Conservation (phyloP, 2,888 invertebrate species). For the Folsomia manolachei region DNA sequence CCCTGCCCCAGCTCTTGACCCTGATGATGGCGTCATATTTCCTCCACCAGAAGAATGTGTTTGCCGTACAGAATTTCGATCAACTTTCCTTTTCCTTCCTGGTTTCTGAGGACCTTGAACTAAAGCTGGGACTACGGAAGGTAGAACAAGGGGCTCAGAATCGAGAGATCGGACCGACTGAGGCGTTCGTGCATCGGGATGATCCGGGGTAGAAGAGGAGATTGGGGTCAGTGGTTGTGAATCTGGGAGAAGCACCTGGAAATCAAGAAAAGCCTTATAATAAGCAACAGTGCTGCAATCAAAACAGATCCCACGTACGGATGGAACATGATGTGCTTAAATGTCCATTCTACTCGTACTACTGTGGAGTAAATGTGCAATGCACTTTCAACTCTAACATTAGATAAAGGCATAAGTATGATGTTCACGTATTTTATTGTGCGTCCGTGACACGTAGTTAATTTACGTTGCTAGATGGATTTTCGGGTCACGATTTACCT, state of each 20-base stretch:
- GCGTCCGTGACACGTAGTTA: slow-evolving; percentile 42
- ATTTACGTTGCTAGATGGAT: slow-evolving; percentile 31
- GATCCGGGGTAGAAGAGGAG: slow-evolving; percentile 48
- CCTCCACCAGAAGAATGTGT: not conserved
- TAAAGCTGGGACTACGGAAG: slow-evolving; percentile 61
- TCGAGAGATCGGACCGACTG: slow-evolving; percentile 50
- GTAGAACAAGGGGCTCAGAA: slow-evolving; percentile 49
- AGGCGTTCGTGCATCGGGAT: slow-evolving; percentile 46
- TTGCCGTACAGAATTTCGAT: slow-evolving; percentile 18
- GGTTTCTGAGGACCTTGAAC: slow-evolving; percentile 47
- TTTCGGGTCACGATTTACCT: slow-evolving; percentile 44
- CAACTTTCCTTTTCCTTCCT: slow-evolving; percentile 53
- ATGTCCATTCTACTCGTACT: slow-evolving; percentile 18
- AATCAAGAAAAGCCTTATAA: slow-evolving; percentile 15
- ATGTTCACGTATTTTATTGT: slow-evolving; percentile 45
- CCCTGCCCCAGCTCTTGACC: slow-evolving; percentile 7
- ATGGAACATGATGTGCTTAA: slow-evolving; percentile 2
- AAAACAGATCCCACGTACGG: slow-evolving; percentile 22
- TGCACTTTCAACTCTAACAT: slow-evolving; percentile 6
- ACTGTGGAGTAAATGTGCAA: slow-evolving; percentile 24
- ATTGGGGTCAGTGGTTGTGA: slow-evolving; percentile 50
- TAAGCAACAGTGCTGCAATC: slow-evolving; percentile 7
- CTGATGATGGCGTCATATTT: slow-evolving; percentile 15
- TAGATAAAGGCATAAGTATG: slow-evolving; percentile 37
- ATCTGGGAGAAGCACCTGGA: slow-evolving; percentile 47